Evolutionary conservation across 2,888 invertebrate genomes (phyloP).

Genomic region (Trypoxylon attenuatum): DNA sequence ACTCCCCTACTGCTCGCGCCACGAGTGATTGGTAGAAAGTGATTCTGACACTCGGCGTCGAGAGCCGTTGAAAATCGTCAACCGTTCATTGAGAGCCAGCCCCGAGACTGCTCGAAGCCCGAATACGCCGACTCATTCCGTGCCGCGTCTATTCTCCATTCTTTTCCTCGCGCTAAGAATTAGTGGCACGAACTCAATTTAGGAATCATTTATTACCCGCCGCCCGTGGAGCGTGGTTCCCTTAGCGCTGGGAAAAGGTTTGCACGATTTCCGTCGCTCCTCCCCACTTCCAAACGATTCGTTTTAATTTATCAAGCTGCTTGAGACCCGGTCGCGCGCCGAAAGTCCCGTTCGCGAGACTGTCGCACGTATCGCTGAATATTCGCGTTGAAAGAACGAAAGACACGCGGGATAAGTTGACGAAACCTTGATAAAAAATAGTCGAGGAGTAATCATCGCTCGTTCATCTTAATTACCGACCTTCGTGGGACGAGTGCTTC

Average conservation of each 20-base stretch:
- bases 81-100: slow-evolving; percentile 48
- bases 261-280: neutral
- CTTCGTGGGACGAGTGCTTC: neutral
- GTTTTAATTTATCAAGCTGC: neutral
- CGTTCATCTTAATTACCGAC: neutral
- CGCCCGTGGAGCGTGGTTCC: slow-evolving; percentile 18
- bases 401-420: neutral
- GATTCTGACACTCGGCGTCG: slow-evolving; percentile 46
- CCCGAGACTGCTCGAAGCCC: slow-evolving; percentile 9
- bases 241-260: neutral
- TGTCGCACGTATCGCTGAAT: no score
- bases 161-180: slow-evolving; percentile 8
- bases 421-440: neutral
- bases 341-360: no score
- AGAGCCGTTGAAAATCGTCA: slow-evolving; percentile 56
- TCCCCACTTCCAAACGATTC: neutral
- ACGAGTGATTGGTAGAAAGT: slow-evolving; percentile 46
- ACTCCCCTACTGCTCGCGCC: slow-evolving; percentile 12
- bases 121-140: slow-evolving; percentile 43
- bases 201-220: slow-evolving; percentile 27
- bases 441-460: neutral
- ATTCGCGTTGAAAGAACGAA: neutral
- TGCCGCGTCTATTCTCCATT: slow-evolving; percentile 18
- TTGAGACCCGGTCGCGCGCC: no score
- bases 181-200: slow-evolving; percentile 24